Base-by-base conservation (phyloP, 2,113 vertebrate species). In the Martes martes region DNA sequence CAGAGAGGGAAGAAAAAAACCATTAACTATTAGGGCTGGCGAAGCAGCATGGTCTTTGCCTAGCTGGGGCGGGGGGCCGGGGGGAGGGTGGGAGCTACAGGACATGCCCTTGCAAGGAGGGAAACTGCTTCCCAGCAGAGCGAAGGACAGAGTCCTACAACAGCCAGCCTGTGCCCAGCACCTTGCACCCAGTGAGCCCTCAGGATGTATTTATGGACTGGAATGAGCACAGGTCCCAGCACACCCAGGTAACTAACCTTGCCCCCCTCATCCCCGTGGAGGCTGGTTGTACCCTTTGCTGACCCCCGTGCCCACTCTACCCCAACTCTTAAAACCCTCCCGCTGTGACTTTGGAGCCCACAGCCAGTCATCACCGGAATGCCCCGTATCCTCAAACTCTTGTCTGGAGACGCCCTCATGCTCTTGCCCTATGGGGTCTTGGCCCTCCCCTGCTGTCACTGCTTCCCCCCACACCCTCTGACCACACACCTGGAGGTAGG, bases 1-100 rank as follows among this genome's bases (percentile, higher is more conserved):
- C 4, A 15, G 33, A 73, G 36, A 83, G 33, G 1, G 14, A 26
- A 39, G 28, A 26, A 28, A 39, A 42, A 4, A 57, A 7, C 1
- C 15, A 8, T 7, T 1, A 42, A 57, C n/a, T 5, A 2, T 2
- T 11, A 11, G 61, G 1, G 24, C 26, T 26, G 36, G 36, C 13
- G 7, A 19, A 23, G 36, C 0, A 1, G 28, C 23, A 3, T 79
- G 21, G 4, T 42, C 11, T 7, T 65, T 3, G 1, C 6, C 0
- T 18, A 47, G 24, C 4, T 1, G 15, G 50, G 50, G 15, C 1
- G 16, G 15, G 16, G 16, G 6, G 14, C 9, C 36, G 36, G 36
- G 36, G 26, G 3, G 42, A 14, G 33, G 0, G 5, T 45, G 45
- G 71, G 9, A 18, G n/a, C 69, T 52, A 23, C 7, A 21, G 28